Percentiles rank a stretch among this genome's conserved stretches.
Conservation (phyloP, 2,113 vertebrate genomes). For the Lampris megalopsis region DNA sequence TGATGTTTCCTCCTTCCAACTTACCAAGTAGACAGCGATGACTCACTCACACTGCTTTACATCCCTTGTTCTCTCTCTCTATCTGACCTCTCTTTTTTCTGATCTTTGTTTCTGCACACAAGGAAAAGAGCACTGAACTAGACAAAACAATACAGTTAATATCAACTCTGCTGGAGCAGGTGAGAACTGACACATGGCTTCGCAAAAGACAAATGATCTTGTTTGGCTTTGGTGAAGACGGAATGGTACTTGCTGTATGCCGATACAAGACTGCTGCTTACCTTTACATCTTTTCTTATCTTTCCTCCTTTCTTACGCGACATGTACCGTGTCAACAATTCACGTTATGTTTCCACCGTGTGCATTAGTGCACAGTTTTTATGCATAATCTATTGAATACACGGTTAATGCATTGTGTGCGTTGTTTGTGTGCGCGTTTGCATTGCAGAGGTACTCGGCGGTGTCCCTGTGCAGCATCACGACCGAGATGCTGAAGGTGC, state of each 20-base stretch:
- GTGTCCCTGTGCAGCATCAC: conserved; percentile 95
- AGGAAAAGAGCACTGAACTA: conserved; percentile 58
- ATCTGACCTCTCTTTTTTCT: conserved; percentile 31
- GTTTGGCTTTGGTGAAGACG: background rate
- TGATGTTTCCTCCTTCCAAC: background rate
- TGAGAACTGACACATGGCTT: conserved; percentile 29
- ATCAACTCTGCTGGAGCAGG: conserved; percentile 67
- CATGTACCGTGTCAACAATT: background rate
- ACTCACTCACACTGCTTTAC: background rate
- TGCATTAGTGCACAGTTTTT: background rate
- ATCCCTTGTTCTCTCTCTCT: conserved; percentile 2
- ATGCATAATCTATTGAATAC: too few relatives aligned
- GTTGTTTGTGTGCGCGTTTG: conserved; percentile 58
- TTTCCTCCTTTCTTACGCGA: background rate
- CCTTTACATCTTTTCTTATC: background rate
- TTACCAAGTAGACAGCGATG: background rate
- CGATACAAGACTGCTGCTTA: background rate
- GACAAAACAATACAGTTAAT: conserved; percentile 61
- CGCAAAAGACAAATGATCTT: background rate
- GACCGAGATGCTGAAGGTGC: conserved; percentile 95
- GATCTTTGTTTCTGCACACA: conserved; percentile 19
- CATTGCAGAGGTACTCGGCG: conserved; percentile 91
- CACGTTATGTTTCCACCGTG: too few relatives aligned
- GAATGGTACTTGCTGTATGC: background rate
- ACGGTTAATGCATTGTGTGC: background rate